Evolutionary conservation across 2,888 invertebrate genomes (phyloP), one percentile per base, ranked within the genome.

Genomic region (Andricus quercusramuli): DNA sequence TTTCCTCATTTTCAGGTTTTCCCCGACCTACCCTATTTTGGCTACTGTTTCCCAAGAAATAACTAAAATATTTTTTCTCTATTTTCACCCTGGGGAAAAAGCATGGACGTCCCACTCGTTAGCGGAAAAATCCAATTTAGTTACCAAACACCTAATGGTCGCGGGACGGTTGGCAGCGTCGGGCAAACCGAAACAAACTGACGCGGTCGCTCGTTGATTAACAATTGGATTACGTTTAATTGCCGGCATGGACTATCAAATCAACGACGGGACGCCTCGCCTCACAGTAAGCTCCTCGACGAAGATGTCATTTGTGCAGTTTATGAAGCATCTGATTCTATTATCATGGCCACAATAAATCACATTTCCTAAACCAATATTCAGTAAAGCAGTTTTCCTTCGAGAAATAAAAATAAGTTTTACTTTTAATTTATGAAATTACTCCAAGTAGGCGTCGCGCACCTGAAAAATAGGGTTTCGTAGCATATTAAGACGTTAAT

Each of bases 141-240:
- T 83, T 83, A 80, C 81, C 78, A 83, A 84, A 82, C 83, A 77
- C 83, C 84, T 86, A 87, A 86, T 86, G 83, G 85, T 78, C 80
- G 68, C 78, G 84, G 80, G 80, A 82, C 67, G 83, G 51, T 3
- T 78, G 74, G 74, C 81, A 68, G 79, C 78, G 51, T 81, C 68
- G 83, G 79, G 81, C 82, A 82, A 81, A 76, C 70, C 82, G 74
- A 77, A 80, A 78, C 20, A 78, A 78, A 80, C 82, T 85, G 80
- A 83, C 83, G 83, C 80, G 80, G 80, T 80, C 78, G 81, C 81
- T 83, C 82, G 82, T 82, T 86, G 88, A 89, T 88, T 88, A 87
- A 89, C 86, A 89, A 89, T 89, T 85, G 84, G 85, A 88, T 89
- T 88, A 87, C 85, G 83, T 78, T 86, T 86, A 84, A 87, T 88